phyloP scores from a whole-genome alignment of 2,797 vertebrate species.

The Molossus alvarezi region DNA sequence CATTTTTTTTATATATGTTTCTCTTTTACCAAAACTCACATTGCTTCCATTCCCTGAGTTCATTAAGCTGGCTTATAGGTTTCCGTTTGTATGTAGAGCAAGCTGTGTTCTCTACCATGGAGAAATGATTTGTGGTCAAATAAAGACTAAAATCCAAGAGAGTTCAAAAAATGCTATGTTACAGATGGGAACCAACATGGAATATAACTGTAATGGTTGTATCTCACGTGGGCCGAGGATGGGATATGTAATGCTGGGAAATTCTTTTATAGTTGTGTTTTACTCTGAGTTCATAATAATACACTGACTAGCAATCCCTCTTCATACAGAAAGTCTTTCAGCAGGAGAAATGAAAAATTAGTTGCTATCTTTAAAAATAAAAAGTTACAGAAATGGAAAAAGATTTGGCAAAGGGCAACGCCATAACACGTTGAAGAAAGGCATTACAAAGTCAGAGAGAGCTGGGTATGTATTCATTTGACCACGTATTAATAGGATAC shows the following conservation, averaged over 20 bases:
- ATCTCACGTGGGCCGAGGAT: background rate
- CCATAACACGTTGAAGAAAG: slow-evolving; percentile 64
- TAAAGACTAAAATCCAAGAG: background rate
- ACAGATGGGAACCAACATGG: slow-evolving; percentile 36
- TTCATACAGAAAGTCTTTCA: background rate
- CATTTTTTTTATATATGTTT: background rate
- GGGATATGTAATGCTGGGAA: background rate
- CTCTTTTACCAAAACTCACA: slow-evolving; percentile 8
- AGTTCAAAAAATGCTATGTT: background rate
- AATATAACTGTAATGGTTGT: background rate
- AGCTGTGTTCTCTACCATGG: background rate
- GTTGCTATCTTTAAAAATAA: slow-evolving; percentile 5
- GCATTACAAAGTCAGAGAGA: slow-evolving; percentile 72
- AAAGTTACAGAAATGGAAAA: background rate
- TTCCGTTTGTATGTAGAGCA: slow-evolving; percentile 25
- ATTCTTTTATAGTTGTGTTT: background rate
- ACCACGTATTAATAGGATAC: slow-evolving; percentile 7
- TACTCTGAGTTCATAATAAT: slow-evolving; percentile 19
- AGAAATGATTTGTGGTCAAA: slow-evolving; percentile 66
- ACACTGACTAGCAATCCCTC: background rate
- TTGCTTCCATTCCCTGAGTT: slow-evolving; percentile 68
- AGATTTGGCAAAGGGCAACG: slow-evolving; percentile 35
- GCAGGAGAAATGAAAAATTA: slow-evolving; percentile 50
- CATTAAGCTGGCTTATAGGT: slow-evolving; percentile 32
- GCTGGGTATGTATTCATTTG: background rate